A percentile compares a stretch with the other conserved stretches of the same genome.
phyloP scores from a whole-genome alignment of 2,113 vertebrate genomes.

The Oryctolagus cuniculus region DNA sequence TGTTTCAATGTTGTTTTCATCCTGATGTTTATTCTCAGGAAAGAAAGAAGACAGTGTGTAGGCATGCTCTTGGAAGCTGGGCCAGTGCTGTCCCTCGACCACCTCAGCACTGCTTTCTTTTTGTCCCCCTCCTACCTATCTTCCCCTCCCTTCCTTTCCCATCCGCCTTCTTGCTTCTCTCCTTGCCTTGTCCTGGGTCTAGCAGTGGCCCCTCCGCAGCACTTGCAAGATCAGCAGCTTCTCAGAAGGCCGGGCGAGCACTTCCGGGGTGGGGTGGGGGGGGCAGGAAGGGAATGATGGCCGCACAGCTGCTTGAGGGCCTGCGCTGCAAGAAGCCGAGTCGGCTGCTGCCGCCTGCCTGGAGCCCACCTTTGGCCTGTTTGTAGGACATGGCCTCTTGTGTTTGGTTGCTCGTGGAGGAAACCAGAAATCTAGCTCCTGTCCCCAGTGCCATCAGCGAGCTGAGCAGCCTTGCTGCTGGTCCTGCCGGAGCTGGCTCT shows the following conservation, averaged over 20 bases:
- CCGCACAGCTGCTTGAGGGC: neutral
- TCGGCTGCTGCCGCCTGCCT: neutral
- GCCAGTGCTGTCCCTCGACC: neutral
- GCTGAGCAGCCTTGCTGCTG: neutral
- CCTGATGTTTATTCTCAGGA: too few species aligned
- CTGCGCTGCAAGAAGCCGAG: neutral
- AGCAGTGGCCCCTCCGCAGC: neutral
- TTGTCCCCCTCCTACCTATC: neutral
- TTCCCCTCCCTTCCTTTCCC: neutral
- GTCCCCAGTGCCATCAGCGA: neutral
- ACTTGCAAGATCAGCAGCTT: neutral
- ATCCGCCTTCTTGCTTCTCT: neutral
- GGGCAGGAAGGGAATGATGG: neutral
- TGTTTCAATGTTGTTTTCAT: too few species aligned
- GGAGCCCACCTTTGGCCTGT: neutral
- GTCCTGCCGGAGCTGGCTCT: constrained; percentile 12
- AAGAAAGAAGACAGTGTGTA: neutral
- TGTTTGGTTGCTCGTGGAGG: neutral
- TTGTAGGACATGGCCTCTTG: neutral
- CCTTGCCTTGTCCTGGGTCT: neutral
- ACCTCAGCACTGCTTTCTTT: neutral
- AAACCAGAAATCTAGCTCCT: constrained; percentile 29
- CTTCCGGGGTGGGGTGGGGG: too few species aligned
- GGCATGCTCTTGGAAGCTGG: neutral
- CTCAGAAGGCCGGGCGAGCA: neutral